A percentile compares a stretch with the other conserved stretches of the same genome.
These are phyloP conservation scores for Neolamprologus ventralis DNA, from an alignment of 2,113 vertebrate genomes.

Conservation along the genomic window DNA sequence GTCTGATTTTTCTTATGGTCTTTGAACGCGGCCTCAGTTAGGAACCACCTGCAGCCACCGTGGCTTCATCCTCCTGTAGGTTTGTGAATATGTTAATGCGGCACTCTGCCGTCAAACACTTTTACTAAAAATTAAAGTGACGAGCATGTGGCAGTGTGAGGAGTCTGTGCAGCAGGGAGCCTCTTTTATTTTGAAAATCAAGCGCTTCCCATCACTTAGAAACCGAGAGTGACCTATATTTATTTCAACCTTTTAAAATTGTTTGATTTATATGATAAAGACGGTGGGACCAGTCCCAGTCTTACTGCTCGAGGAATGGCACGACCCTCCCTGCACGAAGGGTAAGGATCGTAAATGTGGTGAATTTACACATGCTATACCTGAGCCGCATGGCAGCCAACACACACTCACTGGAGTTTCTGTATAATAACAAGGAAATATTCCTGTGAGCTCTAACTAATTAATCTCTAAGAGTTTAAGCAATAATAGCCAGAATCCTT, in stretches of 20 bases:
- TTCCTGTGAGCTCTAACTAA: neutral
- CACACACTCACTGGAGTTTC: neutral
- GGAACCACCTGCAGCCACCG: conserved; percentile 1
- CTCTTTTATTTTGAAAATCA: neutral
- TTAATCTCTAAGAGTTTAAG: neutral
- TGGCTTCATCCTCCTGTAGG: neutral
- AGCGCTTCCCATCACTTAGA: neutral
- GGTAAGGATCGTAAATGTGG: neutral
- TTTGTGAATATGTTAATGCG: neutral
- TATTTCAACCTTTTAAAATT: neutral
- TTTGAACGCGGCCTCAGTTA: neutral
- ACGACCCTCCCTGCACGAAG: neutral
- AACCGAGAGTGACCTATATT: neutral
- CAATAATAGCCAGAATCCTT: neutral
- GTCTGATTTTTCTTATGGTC: neutral
- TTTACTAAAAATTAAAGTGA: neutral
- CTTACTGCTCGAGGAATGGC: neutral
- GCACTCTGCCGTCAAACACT: neutral
- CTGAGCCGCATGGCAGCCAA: neutral
- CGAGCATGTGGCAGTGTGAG: neutral
- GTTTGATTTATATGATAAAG: neutral
- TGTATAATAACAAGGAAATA: neutral
- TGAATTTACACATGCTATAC: neutral
- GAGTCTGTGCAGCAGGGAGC: neutral
- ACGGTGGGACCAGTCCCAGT: neutral